Percentiles rank a stretch among this genome's conserved stretches.
phyloP scores from a whole-genome alignment of 2,113 vertebrate species.

The Xenotilapia flavipinnis region DNA sequence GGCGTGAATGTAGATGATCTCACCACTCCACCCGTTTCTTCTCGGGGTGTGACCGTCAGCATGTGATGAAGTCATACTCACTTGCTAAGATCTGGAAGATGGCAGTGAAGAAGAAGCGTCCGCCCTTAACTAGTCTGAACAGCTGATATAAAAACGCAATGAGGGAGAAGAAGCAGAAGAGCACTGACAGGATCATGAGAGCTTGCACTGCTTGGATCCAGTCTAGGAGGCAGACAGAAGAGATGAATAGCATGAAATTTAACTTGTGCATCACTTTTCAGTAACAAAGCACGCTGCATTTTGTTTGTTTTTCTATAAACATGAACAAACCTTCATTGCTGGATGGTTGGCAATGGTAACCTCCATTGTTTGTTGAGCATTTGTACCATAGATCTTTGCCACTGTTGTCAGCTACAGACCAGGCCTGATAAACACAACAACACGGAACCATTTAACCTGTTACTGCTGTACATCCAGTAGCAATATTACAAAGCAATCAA shows the following conservation, averaged over 20 bases:
- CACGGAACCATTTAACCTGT: background rate
- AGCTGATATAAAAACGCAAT: slow-evolving; percentile 93
- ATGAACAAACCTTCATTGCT: slow-evolving; percentile 51
- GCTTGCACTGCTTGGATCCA: slow-evolving; percentile 97
- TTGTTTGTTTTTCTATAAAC: background rate
- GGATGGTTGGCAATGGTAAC: slow-evolving; percentile 42
- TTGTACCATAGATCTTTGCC: slow-evolving; percentile 66
- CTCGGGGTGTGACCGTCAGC: background rate
- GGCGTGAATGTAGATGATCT: background rate
- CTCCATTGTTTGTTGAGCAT: slow-evolving; percentile 17
- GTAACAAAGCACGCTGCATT: background rate
- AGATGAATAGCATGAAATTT: background rate
- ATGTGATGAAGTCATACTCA: slow-evolving; percentile 69
- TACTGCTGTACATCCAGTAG: background rate
- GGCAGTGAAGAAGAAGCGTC: slow-evolving; percentile 90
- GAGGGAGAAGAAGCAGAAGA: slow-evolving; percentile 90
- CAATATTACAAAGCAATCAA: background rate
- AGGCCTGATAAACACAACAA: slow-evolving; percentile 58
- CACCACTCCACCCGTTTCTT: background rate
- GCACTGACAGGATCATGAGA: slow-evolving; percentile 91
- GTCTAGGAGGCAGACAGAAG: slow-evolving; percentile 62
- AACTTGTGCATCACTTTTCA: background rate
- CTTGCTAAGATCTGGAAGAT: slow-evolving; percentile 92
- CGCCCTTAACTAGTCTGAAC: slow-evolving; percentile 92
- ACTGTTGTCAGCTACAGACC: slow-evolving; percentile 15